Percentiles rank a stretch among this genome's conserved stretches.
These are phyloP conservation scores for Agonopterix arenella DNA, from an alignment of 2,888 invertebrate species.

Conservation along the genomic window DNA sequence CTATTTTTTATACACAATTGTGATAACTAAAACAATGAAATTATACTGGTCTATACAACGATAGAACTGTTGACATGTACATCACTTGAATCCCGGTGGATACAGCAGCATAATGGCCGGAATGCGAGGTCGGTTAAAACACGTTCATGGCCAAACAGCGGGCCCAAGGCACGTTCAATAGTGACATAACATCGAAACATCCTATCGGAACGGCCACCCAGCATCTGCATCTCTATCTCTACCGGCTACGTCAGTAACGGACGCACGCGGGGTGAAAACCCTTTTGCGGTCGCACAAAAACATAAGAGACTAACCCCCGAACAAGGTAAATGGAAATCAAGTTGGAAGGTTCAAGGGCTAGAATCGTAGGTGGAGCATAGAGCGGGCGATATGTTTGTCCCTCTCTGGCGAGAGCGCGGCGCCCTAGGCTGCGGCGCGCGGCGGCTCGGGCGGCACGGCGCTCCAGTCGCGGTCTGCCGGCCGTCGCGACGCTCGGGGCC, in stretches of 20 bases:
- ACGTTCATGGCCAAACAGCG: slow-evolving; percentile 66
- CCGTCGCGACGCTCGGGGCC: slow-evolving; percentile 74
- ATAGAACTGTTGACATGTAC: slow-evolving; percentile 11
- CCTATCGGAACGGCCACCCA: slow-evolving; percentile 55
- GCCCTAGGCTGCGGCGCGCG: slow-evolving; percentile 64
- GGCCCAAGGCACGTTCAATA: slow-evolving; percentile 59
- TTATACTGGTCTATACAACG: not conserved
- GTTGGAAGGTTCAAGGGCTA: slow-evolving; percentile 66
- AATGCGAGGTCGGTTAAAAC: slow-evolving; percentile 46
- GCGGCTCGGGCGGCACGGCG: slow-evolving; percentile 53
- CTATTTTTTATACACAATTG: too few species aligned
- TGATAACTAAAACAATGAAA: too few species aligned
- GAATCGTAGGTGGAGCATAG: slow-evolving; percentile 51
- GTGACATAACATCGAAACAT: slow-evolving; percentile 65
- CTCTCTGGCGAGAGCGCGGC: slow-evolving; percentile 66
- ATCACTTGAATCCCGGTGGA: slow-evolving; percentile 29
- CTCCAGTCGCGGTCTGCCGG: slow-evolving; percentile 76
- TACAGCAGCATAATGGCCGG: slow-evolving; percentile 31
- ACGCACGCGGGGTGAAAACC: slow-evolving; percentile 65
- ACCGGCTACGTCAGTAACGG: slow-evolving; percentile 59
- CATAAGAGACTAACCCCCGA: slow-evolving; percentile 48
- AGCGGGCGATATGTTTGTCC: slow-evolving; percentile 56
- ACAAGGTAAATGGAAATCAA: slow-evolving; percentile 65
- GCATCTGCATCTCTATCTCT: slow-evolving; percentile 71
- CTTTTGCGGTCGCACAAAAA: slow-evolving; percentile 58